Percentiles rank a stretch among this genome's conserved stretches.
These are phyloP conservation scores for Microdon myrmicae DNA, from an alignment of 2,888 invertebrate genomes.

Conservation along the genomic window DNA sequence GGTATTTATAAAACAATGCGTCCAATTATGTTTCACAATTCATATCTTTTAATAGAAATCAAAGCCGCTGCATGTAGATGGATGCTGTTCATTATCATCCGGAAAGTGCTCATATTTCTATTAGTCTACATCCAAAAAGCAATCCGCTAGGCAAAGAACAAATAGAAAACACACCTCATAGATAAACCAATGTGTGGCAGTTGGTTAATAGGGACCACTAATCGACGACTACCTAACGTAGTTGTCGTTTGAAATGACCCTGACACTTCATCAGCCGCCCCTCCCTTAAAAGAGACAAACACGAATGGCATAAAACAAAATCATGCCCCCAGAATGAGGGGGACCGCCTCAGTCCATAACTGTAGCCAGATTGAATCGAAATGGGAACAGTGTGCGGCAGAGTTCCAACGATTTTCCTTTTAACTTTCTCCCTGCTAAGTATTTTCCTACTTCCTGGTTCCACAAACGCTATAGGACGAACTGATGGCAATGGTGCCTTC, in stretches of 20 bases:
- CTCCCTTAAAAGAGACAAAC: conserved; percentile 2
- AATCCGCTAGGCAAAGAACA: conserved; percentile 14
- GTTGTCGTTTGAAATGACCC: conserved; percentile 32
- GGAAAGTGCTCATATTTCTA: no score
- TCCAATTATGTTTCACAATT: no score
- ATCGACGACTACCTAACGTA: conserved; percentile 1
- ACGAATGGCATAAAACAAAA: conserved; percentile 4
- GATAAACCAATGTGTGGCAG: conserved; percentile 8
- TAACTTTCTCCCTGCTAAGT: conserved; percentile 32
- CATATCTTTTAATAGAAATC: no score
- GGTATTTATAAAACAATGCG: no score
- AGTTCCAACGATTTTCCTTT: conserved; percentile 31
- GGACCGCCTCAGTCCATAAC: conserved; percentile 31
- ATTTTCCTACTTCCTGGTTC: conserved; percentile 28
- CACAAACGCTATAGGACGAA: conserved; percentile 53
- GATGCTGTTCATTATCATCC: no score
- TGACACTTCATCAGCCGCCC: conserved; percentile 42
- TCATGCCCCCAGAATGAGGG: conserved; percentile 24
- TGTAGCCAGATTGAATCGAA: conserved; percentile 36
- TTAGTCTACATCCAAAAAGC: conserved; percentile 20
- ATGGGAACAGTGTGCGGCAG: conserved; percentile 40
- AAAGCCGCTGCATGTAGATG: no score
- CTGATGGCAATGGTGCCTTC: conserved; percentile 40
- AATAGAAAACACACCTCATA: conserved; percentile 15
- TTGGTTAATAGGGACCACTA: conserved; percentile 19